These are phyloP conservation scores for Drosophila neotestacea DNA, from an alignment of 2,888 invertebrate genomes.

Conservation along the genomic window DNA sequence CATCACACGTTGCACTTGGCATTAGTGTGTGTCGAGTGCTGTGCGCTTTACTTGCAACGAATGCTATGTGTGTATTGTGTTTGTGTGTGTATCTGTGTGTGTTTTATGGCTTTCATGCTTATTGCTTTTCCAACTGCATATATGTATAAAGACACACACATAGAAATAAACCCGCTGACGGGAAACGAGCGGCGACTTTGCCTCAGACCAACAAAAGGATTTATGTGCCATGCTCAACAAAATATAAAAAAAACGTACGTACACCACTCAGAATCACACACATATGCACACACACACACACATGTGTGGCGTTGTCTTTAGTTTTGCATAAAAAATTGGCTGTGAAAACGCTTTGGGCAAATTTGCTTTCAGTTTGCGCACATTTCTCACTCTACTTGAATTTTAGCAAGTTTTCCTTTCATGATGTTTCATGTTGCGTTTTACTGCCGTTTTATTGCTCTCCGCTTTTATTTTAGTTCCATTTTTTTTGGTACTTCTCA, in stretches of 20 bases:
- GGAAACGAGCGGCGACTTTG: conserved; percentile 33
- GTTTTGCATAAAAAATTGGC: conserved; percentile 81
- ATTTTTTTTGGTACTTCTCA: conserved; percentile 17
- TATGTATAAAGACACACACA: conserved; percentile 12
- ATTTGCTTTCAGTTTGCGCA: conserved; percentile 64
- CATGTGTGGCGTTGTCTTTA: conserved; percentile 69
- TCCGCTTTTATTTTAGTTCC: conserved; percentile 32
- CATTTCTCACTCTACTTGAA: conserved; percentile 43
- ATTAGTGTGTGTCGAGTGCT: conserved; percentile 16
- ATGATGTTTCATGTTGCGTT: conserved; percentile 37
- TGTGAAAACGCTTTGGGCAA: conserved; percentile 81
- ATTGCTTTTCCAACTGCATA: conserved; percentile 64
- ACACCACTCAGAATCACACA: conserved; percentile 27
- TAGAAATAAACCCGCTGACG: conserved; percentile 26
- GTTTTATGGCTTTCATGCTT: conserved; percentile 66
- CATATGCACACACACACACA: conserved; percentile 8
- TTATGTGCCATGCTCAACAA: conserved; percentile 69
- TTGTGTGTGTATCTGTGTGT: conserved; percentile 22
- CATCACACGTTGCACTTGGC: conserved; percentile 29
- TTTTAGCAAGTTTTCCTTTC: conserved; percentile 47
- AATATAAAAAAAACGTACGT: conserved; percentile 45
- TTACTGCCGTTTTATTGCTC: conserved; percentile 43
- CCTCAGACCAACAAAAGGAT: conserved; percentile 68
- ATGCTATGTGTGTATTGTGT: conserved; percentile 17
- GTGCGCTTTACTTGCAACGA: conserved; percentile 15